phyloP scores from a whole-genome alignment of 2,797 vertebrate species.

The Manis pentadactyla region DNA sequence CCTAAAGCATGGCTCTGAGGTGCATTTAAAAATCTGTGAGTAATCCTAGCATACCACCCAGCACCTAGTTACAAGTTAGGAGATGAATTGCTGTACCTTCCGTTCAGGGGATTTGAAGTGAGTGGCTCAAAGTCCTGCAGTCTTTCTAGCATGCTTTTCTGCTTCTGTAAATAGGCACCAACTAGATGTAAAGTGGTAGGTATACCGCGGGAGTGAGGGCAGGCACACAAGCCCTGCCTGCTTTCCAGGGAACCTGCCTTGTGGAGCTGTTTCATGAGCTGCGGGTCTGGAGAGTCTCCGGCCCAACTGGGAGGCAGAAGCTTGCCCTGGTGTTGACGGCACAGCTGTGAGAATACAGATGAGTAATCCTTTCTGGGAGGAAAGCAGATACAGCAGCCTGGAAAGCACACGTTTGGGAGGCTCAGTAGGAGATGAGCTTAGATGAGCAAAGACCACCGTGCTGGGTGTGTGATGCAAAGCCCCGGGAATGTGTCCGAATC shows the following conservation, averaged over 20 bases:
- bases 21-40: not conserved
- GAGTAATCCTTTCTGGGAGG: slow-evolving; percentile 36
- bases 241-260: slow-evolving; percentile 72
- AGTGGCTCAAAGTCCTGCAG: not conserved
- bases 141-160: not conserved
- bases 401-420: slow-evolving; percentile 60
- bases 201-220: not conserved
- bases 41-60: not conserved
- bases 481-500: slow-evolving; percentile 84
- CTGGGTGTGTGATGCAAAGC: slow-evolving; percentile 76
- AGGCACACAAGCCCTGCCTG: not conserved
- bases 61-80: not conserved
- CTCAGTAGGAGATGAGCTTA: slow-evolving; percentile 24
- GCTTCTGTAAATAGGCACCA: not conserved
- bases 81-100: not conserved
- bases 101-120: not conserved
- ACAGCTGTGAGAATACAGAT: not conserved
- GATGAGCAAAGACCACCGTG: slow-evolving; percentile 82
- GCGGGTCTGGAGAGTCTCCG: not conserved
- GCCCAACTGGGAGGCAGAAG: not conserved
- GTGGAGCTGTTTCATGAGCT: slow-evolving; percentile 1
- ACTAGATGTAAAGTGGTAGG: not conserved
- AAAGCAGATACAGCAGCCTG: slow-evolving; percentile 28
- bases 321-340: not conserved
- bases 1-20: not conserved